Evolutionary conservation across 2,113 vertebrate genomes (phyloP).

Genomic region (Indri indri): DNA sequence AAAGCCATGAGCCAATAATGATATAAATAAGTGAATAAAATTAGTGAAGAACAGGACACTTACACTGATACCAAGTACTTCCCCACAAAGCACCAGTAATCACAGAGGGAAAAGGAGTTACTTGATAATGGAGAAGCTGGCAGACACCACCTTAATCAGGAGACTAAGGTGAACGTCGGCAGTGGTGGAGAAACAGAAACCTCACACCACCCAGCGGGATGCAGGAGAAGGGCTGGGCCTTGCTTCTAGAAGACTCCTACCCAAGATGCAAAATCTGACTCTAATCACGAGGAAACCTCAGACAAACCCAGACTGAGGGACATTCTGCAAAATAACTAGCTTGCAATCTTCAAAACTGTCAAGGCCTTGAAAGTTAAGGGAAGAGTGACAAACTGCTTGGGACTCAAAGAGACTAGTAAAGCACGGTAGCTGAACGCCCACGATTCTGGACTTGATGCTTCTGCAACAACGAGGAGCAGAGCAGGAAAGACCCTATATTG

Average conservation of each 20-base stretch:
- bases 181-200: background rate
- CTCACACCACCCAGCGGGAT: background rate
- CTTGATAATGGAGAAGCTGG: background rate
- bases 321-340: background rate
- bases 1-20: background rate
- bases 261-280: background rate
- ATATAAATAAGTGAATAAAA: too few relatives aligned
- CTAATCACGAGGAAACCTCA: background rate
- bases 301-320: background rate
- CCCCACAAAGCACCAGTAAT: background rate
- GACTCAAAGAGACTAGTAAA: background rate
- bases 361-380: background rate
- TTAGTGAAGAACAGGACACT: background rate
- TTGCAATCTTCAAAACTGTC: background rate
- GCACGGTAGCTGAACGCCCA: background rate
- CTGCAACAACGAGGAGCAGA: background rate
- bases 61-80: background rate
- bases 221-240: too few relatives aligned
- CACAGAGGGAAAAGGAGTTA: background rate
- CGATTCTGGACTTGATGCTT: background rate
- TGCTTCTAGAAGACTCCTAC: background rate
- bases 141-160: background rate
- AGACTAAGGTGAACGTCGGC: background rate
- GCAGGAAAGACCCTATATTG: rapidly evolving
- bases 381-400: background rate